A percentile compares a stretch with the other conserved stretches of the same genome.
phyloP scores from a whole-genome alignment of 2,888 invertebrate genomes.

The Ormia ochracea region DNA sequence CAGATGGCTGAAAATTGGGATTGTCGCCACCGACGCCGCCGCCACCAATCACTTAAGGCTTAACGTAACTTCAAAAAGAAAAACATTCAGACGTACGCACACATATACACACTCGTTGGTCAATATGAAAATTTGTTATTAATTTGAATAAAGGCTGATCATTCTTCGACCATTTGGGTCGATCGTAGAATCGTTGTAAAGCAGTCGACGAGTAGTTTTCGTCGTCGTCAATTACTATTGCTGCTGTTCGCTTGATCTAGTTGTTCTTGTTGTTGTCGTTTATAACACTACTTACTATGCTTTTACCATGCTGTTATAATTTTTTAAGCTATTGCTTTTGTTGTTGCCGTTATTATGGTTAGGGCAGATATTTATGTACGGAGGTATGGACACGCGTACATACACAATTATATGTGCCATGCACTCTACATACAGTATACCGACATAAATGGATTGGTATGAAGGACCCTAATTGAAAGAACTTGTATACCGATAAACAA shows the following conservation, averaged over 20 bases:
- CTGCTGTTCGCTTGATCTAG: constrained; percentile 24
- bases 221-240: constrained; percentile 42
- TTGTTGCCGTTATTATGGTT: constrained; percentile 15
- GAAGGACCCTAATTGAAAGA: neutral
- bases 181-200: constrained; percentile 40
- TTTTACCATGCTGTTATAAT: constrained; percentile 17
- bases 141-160: constrained; percentile 54
- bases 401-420: neutral
- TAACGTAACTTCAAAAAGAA: constrained; percentile 39
- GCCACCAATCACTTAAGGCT: constrained; percentile 42
- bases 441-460: too few species aligned
- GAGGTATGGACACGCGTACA: neutral
- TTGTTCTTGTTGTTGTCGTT: constrained; percentile 59
- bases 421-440: neutral
- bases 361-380: neutral
- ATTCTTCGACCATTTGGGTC: constrained; percentile 4
- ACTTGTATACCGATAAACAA: too few species aligned
- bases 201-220: constrained; percentile 28
- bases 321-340: constrained; percentile 52
- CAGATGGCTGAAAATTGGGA: constrained; percentile 53
- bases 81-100: neutral
- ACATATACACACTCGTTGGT: constrained; percentile 25
- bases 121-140: constrained; percentile 48
- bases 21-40: constrained; percentile 57
- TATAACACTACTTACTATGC: neutral